Conservation (phyloP, 1,140 invertebrate genomes). For the Drosophila bocki region DNA sequence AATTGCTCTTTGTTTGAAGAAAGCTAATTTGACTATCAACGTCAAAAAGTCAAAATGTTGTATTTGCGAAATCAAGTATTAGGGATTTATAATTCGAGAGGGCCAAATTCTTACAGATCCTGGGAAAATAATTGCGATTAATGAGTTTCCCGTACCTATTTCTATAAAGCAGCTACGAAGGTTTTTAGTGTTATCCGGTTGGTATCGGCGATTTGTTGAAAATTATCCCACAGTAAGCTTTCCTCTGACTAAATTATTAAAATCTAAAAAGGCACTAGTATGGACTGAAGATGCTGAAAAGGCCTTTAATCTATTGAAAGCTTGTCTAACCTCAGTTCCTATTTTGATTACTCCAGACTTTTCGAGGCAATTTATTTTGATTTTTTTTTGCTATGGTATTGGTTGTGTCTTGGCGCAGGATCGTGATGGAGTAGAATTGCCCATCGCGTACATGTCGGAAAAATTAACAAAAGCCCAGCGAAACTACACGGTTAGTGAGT, state of each 20-base stretch:
- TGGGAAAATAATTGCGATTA: background rate
- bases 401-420: slow-evolving; percentile 1
- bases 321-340: background rate
- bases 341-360: slow-evolving; percentile 5
- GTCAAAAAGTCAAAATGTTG: too few species aligned
- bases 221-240: too few species aligned
- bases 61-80: too few species aligned
- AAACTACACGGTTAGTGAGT: slow-evolving; percentile 7
- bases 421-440: background rate
- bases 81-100: slow-evolving; percentile 1
- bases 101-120: background rate
- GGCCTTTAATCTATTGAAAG: too few species aligned
- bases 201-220: too few species aligned
- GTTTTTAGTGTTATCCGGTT: background rate
- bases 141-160: slow-evolving; percentile 1
- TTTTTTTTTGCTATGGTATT: too few species aligned
- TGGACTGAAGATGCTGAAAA: too few species aligned
- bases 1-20: background rate
- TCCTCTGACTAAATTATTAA: too few species aligned
- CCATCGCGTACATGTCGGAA: background rate
- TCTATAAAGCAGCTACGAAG: background rate
- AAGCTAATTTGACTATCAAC: too few species aligned
- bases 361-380: slow-evolving; percentile 2
- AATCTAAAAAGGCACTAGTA: too few species aligned
- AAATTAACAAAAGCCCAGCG: background rate